These are phyloP conservation scores for Chrysolina oricalcia DNA, from an alignment of 2,888 invertebrate genomes.

Conservation along the genomic window DNA sequence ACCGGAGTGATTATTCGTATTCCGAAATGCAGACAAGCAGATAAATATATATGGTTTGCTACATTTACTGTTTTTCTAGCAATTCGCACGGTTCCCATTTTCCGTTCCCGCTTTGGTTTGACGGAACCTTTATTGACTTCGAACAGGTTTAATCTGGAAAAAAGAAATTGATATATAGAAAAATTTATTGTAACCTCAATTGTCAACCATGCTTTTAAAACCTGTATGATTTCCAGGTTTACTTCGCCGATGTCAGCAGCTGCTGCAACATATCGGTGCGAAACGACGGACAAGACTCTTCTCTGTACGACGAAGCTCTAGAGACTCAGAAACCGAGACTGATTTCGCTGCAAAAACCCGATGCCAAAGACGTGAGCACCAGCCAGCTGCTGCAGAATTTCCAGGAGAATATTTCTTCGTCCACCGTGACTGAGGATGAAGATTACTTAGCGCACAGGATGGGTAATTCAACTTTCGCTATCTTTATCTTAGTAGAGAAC, in stretches of 20 bases:
- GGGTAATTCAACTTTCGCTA: slow-evolving; percentile 51
- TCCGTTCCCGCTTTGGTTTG: too few species aligned
- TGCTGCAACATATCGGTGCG: slow-evolving; percentile 84
- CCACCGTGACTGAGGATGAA: slow-evolving; percentile 71
- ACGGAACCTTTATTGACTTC: too few species aligned
- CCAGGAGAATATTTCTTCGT: slow-evolving; percentile 64
- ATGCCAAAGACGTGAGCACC: slow-evolving; percentile 62
- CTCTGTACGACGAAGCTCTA: slow-evolving; percentile 75
- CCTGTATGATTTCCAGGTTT: slow-evolving; percentile 73
- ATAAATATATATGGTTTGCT: too few species aligned
- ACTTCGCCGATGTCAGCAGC: slow-evolving; percentile 90
- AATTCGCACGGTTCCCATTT: too few species aligned
- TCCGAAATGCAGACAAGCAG: too few species aligned
- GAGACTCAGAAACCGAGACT: slow-evolving; percentile 69
- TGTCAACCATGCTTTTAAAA: too few species aligned
- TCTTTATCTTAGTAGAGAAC: too few species aligned
- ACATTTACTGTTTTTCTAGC: too few species aligned
- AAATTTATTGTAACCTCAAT: too few species aligned
- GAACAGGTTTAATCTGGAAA: too few species aligned
- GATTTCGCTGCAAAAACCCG: slow-evolving; percentile 71
- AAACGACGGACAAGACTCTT: slow-evolving; percentile 75
- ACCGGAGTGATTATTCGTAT: too few species aligned
- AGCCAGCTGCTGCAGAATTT: slow-evolving; percentile 64
- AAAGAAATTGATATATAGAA: too few species aligned
- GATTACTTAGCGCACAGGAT: slow-evolving; percentile 76